A percentile compares a stretch with the other conserved stretches of the same genome.
Evolutionary conservation across 2,888 invertebrate species (phyloP).

Genomic region (Leucania comma): DNA sequence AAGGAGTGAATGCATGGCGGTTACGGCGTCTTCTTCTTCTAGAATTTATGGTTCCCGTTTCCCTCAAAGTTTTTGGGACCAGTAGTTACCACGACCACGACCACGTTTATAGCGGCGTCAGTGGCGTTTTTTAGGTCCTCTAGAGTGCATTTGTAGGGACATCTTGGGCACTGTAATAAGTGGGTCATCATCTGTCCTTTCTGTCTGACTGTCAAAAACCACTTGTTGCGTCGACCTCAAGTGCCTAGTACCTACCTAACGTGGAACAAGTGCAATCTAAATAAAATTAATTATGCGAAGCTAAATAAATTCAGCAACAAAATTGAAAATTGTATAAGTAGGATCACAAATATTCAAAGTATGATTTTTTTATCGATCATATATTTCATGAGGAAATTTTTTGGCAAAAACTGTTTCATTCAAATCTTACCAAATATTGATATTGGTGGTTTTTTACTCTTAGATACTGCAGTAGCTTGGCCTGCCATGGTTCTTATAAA

Average conservation of each 20-base stretch:
- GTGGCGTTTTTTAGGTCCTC: too few species aligned
- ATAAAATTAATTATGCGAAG: neutral
- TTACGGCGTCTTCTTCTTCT: neutral
- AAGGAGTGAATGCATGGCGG: neutral
- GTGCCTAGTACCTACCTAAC: neutral
- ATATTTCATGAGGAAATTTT: neutral
- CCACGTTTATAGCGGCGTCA: too few species aligned
- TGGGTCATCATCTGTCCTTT: too few species aligned
- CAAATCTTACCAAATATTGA: conserved; percentile 78
- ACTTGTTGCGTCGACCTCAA: neutral
- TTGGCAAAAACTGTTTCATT: neutral
- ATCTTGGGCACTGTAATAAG: too few species aligned
- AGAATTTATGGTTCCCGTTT: too few species aligned
- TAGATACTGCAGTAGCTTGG: conserved; percentile 37
- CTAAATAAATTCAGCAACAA: neutral
- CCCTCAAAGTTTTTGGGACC: too few species aligned
- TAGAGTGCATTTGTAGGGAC: too few species aligned
- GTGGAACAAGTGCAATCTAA: neutral
- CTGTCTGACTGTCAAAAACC: neutral
- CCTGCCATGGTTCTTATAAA: conserved; percentile 69
- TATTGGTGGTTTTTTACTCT: conserved; percentile 71
- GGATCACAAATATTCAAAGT: neutral
- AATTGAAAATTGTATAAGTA: neutral
- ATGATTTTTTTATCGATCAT: neutral
- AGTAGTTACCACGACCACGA: too few species aligned